Evolutionary conservation across 2,113 vertebrate species (phyloP).

Genomic region (Etheostoma cragini): DNA sequence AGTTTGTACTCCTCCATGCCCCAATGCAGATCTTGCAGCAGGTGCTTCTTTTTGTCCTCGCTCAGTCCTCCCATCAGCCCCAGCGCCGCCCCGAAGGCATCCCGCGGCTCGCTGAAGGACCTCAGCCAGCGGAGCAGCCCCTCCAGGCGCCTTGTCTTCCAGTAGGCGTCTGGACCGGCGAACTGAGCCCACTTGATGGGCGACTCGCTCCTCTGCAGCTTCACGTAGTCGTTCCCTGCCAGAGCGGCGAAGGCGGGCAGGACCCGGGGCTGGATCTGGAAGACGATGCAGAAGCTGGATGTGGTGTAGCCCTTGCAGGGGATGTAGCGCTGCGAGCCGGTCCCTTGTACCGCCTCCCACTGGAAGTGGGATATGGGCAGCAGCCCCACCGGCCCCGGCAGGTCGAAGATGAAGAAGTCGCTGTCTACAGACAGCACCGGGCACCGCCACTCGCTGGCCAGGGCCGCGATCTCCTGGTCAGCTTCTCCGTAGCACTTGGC

Average conservation of each 20-base stretch:
- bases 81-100: slow-evolving; percentile 80
- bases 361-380: slow-evolving; percentile 85
- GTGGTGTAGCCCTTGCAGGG: slow-evolving; percentile 80
- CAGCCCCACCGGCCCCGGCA: slow-evolving; percentile 81
- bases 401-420: slow-evolving; percentile 90
- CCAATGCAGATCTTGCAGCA: slow-evolving; percentile 61
- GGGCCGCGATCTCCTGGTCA: slow-evolving; percentile 86
- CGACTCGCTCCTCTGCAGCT: background rate
- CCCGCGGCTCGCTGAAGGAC: slow-evolving; percentile 62
- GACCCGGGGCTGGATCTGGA: slow-evolving; percentile 73
- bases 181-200: slow-evolving; percentile 53
- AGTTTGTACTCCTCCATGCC: slow-evolving; percentile 85
- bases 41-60: background rate
- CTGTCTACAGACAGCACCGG: slow-evolving; percentile 90
- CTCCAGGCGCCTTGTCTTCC: slow-evolving; percentile 54
- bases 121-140: slow-evolving; percentile 87
- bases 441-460: slow-evolving; percentile 89
- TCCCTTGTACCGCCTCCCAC: slow-evolving; percentile 76
- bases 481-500: slow-evolving; percentile 89
- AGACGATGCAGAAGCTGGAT: slow-evolving; percentile 81
- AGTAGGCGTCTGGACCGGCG: slow-evolving; percentile 8
- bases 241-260: slow-evolving; percentile 89
- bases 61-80: slow-evolving; percentile 57
- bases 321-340: slow-evolving; percentile 69
- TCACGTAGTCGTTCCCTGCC: slow-evolving; percentile 86